Evolutionary conservation across 2,888 invertebrate genomes (phyloP).

Genomic region (Eulithis prunata): DNA sequence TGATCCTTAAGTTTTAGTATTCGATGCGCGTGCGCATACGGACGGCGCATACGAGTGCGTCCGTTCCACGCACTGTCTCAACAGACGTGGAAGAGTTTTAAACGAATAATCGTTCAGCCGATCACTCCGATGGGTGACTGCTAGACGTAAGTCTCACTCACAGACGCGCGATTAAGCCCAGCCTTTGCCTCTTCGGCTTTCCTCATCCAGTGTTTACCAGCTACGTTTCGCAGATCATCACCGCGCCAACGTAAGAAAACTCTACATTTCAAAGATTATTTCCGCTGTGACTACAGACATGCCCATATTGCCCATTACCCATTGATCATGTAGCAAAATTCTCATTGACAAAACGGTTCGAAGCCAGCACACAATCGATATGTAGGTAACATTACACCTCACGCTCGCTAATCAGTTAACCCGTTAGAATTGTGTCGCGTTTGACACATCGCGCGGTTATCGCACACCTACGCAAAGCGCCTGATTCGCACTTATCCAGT

Average conservation of each 20-base stretch:
- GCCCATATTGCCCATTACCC: too few relatives aligned
- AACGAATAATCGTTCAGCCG: not conserved
- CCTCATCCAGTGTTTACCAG: too few relatives aligned
- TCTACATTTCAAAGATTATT: too few relatives aligned
- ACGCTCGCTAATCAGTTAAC: conserved; percentile 21
- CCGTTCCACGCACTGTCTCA: conserved; percentile 24
- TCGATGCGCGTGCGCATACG: conserved; percentile 55
- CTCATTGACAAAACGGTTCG: conserved; percentile 5
- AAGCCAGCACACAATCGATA: conserved; percentile 12
- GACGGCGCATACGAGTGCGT: conserved; percentile 32
- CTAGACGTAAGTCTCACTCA: not conserved
- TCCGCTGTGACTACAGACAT: too few relatives aligned
- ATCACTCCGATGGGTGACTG: not conserved
- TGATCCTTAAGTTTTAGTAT: conserved; percentile 67
- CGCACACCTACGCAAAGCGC: not conserved
- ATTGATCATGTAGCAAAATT: not conserved
- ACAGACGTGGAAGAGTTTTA: conserved; percentile 10
- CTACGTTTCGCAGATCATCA: too few relatives aligned
- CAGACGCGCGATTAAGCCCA: too few relatives aligned
- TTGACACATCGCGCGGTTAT: conserved; percentile 21
- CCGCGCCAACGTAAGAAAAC: too few relatives aligned
- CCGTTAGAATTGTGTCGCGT: conserved; percentile 19
- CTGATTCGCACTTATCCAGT: conserved; percentile 9
- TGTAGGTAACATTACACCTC: conserved; percentile 25
- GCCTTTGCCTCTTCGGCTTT: too few relatives aligned